Base-by-base conservation (phyloP, 1,140 invertebrate species). In the Berghia stephanieae region DNA sequence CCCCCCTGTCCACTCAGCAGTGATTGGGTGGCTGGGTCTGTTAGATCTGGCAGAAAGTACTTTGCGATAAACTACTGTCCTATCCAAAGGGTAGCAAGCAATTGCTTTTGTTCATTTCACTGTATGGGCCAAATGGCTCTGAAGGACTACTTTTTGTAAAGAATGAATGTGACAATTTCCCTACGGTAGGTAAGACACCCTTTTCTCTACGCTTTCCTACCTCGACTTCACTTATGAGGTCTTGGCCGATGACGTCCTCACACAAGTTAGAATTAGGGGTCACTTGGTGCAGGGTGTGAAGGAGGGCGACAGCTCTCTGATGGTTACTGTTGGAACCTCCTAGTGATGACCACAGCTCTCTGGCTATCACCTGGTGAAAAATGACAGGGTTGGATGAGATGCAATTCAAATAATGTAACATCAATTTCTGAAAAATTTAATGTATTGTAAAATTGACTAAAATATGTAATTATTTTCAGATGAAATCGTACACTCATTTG, bases 211-310 rank as follows among this genome's bases (percentile, higher is more conserved):
- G 73, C n/a, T n/a, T n/a, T n/a, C n/a, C n/a, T 67, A 88, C 88
- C 83, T 90, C 83, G 78, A 89, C 88, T 40, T 85, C 83, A n/a
- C 83, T 84, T 13, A 89, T 83, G 69, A 91, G 66, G 89, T 91
- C 70, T 91, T 84, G 85, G 36, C 93, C 93, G 60, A 95, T 93
- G 10, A 94, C 92, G 84, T 93, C 91, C 86, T 95, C 94, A 77
- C 94, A 94, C 21, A 92, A 89, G 82, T 89, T 89, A 74, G 87
- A 87, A 78, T 90, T 90, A 69, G 93, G 92, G 49, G 93, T 92
- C 46, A 92, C 91, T 84, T 93, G 93, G 81, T 94, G 93, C 1
- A 95, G 89, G 82, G 93, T 93, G 80, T 94, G 92, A 2, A 95
- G 85, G 27, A 95, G 82, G 78, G 93, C 93, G 34, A 93, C 93